A percentile compares a stretch with the other conserved stretches of the same genome.
Conservation (phyloP, 2,888 invertebrate genomes). For the Leptodirus hochenwartii region DNA sequence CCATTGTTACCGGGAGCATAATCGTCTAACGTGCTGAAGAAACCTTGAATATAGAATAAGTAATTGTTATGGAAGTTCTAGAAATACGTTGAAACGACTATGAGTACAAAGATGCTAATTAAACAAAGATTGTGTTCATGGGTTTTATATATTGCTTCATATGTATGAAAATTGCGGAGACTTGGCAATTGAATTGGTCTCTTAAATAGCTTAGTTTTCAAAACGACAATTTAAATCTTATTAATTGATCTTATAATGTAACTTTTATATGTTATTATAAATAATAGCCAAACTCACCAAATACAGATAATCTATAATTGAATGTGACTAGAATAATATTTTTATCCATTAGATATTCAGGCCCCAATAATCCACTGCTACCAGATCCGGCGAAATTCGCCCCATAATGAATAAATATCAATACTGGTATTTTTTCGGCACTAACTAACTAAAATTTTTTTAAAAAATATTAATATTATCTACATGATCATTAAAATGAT, state of each 20-base stretch:
- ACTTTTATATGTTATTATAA: neutral
- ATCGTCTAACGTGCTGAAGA: constrained; percentile 28
- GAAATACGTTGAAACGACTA: neutral
- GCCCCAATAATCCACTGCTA: constrained; percentile 26
- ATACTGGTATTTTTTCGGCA: constrained; percentile 22
- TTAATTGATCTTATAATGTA: no score
- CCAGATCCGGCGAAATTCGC: constrained; percentile 31
- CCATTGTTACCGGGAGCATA: constrained; percentile 31
- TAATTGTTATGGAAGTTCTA: neutral
- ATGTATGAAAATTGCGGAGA: neutral
- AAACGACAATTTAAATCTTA: no score
- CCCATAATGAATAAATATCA: constrained; percentile 35
- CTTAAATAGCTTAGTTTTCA: no score
- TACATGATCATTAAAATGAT: no score
- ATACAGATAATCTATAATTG: constrained; percentile 26
- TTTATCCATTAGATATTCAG: constrained; percentile 33
- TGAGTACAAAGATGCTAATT: no score
- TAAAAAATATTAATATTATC: no score
- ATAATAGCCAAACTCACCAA: constrained; percentile 16
- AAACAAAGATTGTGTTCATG: no score
- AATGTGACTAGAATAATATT: constrained; percentile 30
- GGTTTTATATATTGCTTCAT: neutral
- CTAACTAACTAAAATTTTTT: no score
- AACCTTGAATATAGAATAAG: constrained; percentile 19
- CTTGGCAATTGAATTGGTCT: no score